Base-by-base conservation (phyloP, 2,797 vertebrate genomes). In the Schizopygopsis malacanthus region DNA sequence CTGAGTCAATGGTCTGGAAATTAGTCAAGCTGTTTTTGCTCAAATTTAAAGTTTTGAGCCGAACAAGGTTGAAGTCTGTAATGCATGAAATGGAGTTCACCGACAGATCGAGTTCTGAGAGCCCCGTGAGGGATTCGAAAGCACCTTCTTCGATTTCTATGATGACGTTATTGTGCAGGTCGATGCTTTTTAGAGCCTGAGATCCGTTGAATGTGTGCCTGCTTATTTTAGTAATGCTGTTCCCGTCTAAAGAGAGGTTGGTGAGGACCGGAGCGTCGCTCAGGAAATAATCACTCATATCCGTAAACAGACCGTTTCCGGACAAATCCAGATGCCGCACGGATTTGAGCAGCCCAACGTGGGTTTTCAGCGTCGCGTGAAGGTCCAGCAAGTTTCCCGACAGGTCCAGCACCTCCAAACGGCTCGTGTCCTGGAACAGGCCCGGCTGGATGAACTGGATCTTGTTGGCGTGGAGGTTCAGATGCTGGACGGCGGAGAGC, bases 1-100 rank as follows among this genome's bases (percentile, higher is more conserved):
- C 80, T 0, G 95, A 94, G 0, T 88, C 89, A 0, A 87, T 28
- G 0, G 95, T 96, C 63, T 97, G 96, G 90, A 99, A 99, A 39
- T 92, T 91, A 90, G 97, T 97, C 2, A 99, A 89, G 91, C 98
- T 99, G 91, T 99, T 99, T 88, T 95, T 96, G 92, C 97, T 99
- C 20, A 99, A 95, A 87, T 99, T 98, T 0, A 99, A 94, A 79
- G 94, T 88, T 37, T 90, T 92, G 77, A 99, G 90, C 52, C 96
- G 95, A 25, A 79, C 93, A 18, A 99, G 96, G 87, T 97, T 97
- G 87, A 99, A 99, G 92, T 97, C 95, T 0, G 95, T 96, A 91
- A 99, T 97, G 92, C 98, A 99, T 1, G 96, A 96, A 91, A 99
- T 97, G 1, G 98, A 99, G 89, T 99, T 99, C 91, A 95, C 96